Base-by-base conservation (phyloP, 2,113 vertebrate genomes). In the Agelaius tricolor region DNA sequence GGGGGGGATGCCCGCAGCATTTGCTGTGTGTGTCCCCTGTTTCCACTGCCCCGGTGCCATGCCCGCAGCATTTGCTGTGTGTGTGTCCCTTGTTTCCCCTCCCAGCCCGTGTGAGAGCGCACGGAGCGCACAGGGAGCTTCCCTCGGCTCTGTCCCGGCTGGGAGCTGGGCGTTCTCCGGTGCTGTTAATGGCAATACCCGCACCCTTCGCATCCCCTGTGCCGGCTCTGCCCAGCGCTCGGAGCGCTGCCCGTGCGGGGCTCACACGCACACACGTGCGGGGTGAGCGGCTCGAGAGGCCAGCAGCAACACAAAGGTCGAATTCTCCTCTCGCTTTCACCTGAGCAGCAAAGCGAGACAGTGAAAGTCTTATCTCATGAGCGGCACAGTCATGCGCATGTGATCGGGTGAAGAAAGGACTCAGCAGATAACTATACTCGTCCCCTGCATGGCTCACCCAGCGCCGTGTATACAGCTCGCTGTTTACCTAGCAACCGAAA, bases 401-500 rank as follows among this genome's bases (percentile, higher is more conserved):
- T 97, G 96, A 97, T 17, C 44, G 7, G 76, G 90, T 24, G 79
- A 47, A 79, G 85, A 80, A 88, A 80, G 54, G 39, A 81, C 90
- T 94, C 59, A 90, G 33, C 90, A 96, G 96, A 97, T 83, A 94
- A 59, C 88, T 81, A 46, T 68, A 73, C 76, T 54, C 47, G 80
- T 57, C 9, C 47, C 54, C 61, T 3, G 82, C 33, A 13, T 9
- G 72, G 92, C 93, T 96, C 90, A 61, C 65, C 66, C 8, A 7
- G 78, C 52, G 44, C n/a, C 35, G 1, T 13, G 67, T 66, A 74
- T 43, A 88, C 85, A 84, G 79, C 71, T 74, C 21, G 51, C 18
- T 94, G 80, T 95, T 96, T 75, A 78, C 96, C 26, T 90, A 95
- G 96, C 94, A 96, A 95, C 93, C 72, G 11, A 47, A 84, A 41